Conservation (phyloP, 2,797 vertebrate genomes). For the Helostoma temminkii region DNA sequence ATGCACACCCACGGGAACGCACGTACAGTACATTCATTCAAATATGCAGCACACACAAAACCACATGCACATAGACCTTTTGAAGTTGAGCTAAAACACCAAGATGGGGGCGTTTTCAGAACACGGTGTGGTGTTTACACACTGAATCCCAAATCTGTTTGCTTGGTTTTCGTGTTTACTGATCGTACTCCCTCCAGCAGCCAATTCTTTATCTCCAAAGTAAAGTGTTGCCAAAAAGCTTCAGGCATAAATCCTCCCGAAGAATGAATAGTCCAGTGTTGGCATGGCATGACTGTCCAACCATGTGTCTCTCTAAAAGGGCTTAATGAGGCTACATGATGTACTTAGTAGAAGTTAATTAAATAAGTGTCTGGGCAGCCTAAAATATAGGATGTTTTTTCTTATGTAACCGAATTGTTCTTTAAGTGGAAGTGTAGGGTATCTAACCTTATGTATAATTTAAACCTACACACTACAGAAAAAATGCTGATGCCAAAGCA, state of each 20-base stretch:
- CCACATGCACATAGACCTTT: constrained; percentile 44
- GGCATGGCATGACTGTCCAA: constrained; percentile 53
- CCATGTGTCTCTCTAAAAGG: constrained; percentile 61
- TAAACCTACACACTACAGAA: background rate
- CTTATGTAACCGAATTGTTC: background rate
- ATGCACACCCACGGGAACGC: constrained; percentile 36
- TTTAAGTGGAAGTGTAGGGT: background rate
- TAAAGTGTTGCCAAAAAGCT: constrained; percentile 69
- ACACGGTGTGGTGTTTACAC: constrained; percentile 52
- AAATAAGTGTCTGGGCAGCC: constrained; percentile 36
- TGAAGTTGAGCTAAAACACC: constrained; percentile 50
- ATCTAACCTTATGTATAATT: background rate
- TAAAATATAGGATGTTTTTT: constrained; percentile 21
- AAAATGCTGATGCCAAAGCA: background rate
- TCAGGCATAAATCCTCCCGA: constrained; percentile 68
- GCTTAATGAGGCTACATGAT: constrained; percentile 66
- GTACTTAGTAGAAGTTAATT: constrained; percentile 52
- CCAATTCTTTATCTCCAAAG: constrained; percentile 66
- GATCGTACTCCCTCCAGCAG: constrained; percentile 46
- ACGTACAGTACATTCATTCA: constrained; percentile 13
- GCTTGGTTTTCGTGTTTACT: constrained; percentile 60
- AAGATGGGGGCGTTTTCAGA: constrained; percentile 54
- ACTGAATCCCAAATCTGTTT: constrained; percentile 63
- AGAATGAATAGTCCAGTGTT: constrained; percentile 62
- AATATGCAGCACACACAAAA: constrained; percentile 9